Conservation (phyloP, 2,113 vertebrate genomes). For the Chionodraco myersi region DNA sequence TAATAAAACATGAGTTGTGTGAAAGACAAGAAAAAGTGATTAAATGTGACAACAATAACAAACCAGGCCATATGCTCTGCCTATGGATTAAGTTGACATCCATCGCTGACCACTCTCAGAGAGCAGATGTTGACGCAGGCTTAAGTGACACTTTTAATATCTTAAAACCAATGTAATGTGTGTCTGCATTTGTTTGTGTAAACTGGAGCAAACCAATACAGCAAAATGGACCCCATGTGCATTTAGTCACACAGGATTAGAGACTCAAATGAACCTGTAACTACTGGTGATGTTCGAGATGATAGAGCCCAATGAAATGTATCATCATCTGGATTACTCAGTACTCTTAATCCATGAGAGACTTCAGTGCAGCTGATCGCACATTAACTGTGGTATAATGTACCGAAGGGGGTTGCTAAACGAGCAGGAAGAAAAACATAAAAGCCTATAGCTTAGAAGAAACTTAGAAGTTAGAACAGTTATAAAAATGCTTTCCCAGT, state of each 20-base stretch:
- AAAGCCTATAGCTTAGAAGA: not conserved
- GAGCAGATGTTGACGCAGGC: slow-evolving; percentile 40
- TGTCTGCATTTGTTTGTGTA: slow-evolving; percentile 34
- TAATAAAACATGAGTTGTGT: not conserved
- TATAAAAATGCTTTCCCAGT: not conserved
- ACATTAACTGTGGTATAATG: slow-evolving; percentile 21
- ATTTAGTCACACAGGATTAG: slow-evolving; percentile 34
- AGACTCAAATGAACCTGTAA: slow-evolving; percentile 19
- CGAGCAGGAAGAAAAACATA: slow-evolving; percentile 3
- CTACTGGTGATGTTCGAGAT: slow-evolving; percentile 36
- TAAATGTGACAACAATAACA: slow-evolving; percentile 12
- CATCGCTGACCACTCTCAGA: slow-evolving; percentile 9
- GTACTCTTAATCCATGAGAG: slow-evolving; percentile 47
- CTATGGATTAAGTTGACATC: slow-evolving; percentile 33
- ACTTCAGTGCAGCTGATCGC: slow-evolving; percentile 10
- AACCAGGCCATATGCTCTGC: not conserved
- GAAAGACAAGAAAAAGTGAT: not conserved
- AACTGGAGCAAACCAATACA: slow-evolving; percentile 42
- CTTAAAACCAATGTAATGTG: slow-evolving; percentile 6
- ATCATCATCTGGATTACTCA: slow-evolving; percentile 55
- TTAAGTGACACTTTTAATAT: slow-evolving; percentile 29
- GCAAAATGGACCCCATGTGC: slow-evolving; percentile 21
- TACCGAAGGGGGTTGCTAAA: not conserved
- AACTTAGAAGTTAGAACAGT: not conserved
- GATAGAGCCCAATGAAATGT: slow-evolving; percentile 38